Conservation (phyloP, 2,113 vertebrate genomes). For the Theristicus caerulescens region DNA sequence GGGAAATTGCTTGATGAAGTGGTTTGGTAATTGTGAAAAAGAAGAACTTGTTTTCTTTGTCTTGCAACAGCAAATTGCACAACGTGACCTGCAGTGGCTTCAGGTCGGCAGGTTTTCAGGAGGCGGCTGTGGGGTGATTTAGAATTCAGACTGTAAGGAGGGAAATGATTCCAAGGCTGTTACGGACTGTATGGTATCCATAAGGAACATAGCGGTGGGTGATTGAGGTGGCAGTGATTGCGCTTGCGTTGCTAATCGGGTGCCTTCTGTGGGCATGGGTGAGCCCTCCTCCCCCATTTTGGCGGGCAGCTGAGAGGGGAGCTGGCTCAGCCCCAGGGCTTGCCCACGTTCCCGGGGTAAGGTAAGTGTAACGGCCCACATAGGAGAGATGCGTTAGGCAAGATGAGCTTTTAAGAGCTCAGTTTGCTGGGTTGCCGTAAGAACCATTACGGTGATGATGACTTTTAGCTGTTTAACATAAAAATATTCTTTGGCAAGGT, state of each 20-base stretch:
- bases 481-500: background rate
- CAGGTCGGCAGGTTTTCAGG: background rate
- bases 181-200: background rate
- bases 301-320: background rate
- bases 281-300: background rate
- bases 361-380: background rate
- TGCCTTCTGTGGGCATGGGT: fast-evolving
- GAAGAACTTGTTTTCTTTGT: slow-evolving; percentile 64
- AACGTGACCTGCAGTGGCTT: slow-evolving; percentile 8
- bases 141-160: background rate
- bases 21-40: slow-evolving; percentile 58
- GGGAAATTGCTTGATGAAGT: slow-evolving; percentile 48
- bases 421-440: background rate
- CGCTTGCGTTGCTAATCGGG: background rate
- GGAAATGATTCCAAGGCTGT: background rate
- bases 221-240: background rate
- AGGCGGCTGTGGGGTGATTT: background rate
- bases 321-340: background rate
- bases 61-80: slow-evolving; percentile 47
- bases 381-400: background rate
- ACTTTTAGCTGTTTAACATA: background rate
- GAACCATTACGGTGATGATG: background rate
- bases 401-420: background rate
- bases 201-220: background rate
- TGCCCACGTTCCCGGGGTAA: background rate